These are phyloP conservation scores for Menidia beryllina DNA, from an alignment of 2,113 vertebrate genomes.

Conservation along the genomic window DNA sequence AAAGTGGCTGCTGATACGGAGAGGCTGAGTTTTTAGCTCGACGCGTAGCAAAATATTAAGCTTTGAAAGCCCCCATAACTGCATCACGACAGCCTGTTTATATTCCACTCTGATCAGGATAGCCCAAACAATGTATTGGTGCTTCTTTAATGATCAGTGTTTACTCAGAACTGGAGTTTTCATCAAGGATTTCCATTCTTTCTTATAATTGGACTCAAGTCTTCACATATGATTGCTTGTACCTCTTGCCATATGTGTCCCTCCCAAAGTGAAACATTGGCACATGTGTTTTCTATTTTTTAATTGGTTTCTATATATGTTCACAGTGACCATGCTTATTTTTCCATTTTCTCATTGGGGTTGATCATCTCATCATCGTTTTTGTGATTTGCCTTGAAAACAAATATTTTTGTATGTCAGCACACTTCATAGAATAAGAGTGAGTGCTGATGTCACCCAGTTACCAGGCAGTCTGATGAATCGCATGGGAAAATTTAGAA, in stretches of 20 bases:
- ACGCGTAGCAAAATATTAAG: slow-evolving; percentile 38
- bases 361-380: no score
- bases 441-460: no score
- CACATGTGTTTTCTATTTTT: slow-evolving; percentile 73
- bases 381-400: slow-evolving; percentile 10
- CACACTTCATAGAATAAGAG: no score
- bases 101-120: slow-evolving; percentile 19
- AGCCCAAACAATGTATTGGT: slow-evolving; percentile 27
- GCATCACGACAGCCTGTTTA: slow-evolving; percentile 12
- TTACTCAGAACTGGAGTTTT: slow-evolving; percentile 5
- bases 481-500: no score
- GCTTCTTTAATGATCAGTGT: slow-evolving; percentile 3
- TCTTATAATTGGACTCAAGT: slow-evolving; percentile 38
- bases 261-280: background rate
- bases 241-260: slow-evolving; percentile 29
- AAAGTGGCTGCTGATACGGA: slow-evolving; percentile 41
- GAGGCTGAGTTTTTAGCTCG: slow-evolving; percentile 28
- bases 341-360: slow-evolving; percentile 13
- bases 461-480: no score
- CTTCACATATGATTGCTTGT: slow-evolving; percentile 1
- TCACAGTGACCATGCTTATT: slow-evolving; percentile 43
- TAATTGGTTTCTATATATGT: slow-evolving; percentile 34
- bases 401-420: background rate
- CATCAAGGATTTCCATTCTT: slow-evolving; percentile 25
- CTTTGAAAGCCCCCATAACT: slow-evolving; percentile 19